These are phyloP conservation scores for Eulemur coronatus DNA, from an alignment of 2,797 vertebrate genomes.

Conservation along the genomic window DNA sequence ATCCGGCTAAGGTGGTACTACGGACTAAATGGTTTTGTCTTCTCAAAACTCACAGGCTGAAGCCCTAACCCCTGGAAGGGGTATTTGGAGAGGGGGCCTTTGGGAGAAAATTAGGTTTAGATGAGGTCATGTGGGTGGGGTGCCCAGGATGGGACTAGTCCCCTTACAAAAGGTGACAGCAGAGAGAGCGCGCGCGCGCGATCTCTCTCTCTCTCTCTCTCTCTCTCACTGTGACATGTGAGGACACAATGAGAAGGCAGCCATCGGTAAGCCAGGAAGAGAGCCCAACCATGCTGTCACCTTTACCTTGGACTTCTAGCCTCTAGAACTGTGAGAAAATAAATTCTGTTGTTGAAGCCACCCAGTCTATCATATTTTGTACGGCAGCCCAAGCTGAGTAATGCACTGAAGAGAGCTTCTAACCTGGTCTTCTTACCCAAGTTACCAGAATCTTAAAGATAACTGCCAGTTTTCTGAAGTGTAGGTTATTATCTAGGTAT, in stretches of 20 bases:
- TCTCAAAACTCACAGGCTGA: neutral
- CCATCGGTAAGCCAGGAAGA: neutral
- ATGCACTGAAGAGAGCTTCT: neutral
- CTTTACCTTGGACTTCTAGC: neutral
- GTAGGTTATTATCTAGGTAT: neutral
- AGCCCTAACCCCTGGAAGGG: neutral
- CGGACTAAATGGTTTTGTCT: neutral
- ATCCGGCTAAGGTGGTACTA: neutral
- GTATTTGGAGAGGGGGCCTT: neutral
- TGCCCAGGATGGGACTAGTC: neutral
- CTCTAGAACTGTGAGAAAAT: neutral
- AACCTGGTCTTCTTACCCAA: neutral
- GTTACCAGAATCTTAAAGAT: neutral
- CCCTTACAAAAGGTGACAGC: neutral
- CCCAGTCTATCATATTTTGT: neutral
- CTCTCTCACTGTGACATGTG: neutral
- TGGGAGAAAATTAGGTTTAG: neutral
- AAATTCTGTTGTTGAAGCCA: neutral
- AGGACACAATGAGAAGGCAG: neutral
- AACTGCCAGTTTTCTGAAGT: neutral
- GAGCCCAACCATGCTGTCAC: neutral
- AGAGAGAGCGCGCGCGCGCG: no score
- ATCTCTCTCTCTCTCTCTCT: neutral
- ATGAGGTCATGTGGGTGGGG: neutral
- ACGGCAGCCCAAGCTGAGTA: neutral